Evolutionary conservation across 2,888 invertebrate species (phyloP), one percentile per base, ranked within the genome.

Genomic region (Caenorhabditis becei): DNA sequence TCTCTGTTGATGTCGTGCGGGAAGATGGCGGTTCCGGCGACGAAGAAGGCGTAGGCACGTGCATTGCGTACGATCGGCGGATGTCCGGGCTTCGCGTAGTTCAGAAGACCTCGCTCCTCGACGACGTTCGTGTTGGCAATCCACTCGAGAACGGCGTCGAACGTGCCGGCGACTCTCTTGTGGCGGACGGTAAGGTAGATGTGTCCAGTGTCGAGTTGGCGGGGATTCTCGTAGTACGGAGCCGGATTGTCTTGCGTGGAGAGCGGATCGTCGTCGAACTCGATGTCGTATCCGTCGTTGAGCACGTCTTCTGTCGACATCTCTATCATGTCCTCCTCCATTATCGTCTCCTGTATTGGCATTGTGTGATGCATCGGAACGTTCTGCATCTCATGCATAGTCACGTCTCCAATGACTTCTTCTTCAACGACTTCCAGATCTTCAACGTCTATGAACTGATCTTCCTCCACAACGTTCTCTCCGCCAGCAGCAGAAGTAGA

Each of bases 1-100:
- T 87, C 87, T 44, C 85, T 83, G 70, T 87, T 87, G 37, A 86
- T 83, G 35, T 83, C 83, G 41, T 83, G 83, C 26, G 84, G 85
- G 51, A 85, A 86, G 41, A 87, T 79, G 24, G 81, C 80, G n/a
- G 75, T 67, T 8, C 81, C 81, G 37, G 80, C 74, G 47, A 86
- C 86, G 58, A 87, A 87, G 79, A 87, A 87, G 28, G 82, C 85
- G 62, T 83, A 87, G 14, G 83, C 75, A 58, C 83, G 67, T 5
- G 82, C 77, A 54, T 83, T 85, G 35, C 83, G 37, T 14, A 85
- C 85, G 35, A 85, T 62, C 16, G 85, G 85, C 16, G 85, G 85
- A 58, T 83, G 85, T 0, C 72, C 69, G 1, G 85, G 85, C 44
- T 83, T 83, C 28, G 80, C 78, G 47, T 72, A 77, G 41, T 83